These are phyloP conservation scores for Musca domestica DNA, from an alignment of 1,140 invertebrate genomes.

Conservation along the genomic window DNA sequence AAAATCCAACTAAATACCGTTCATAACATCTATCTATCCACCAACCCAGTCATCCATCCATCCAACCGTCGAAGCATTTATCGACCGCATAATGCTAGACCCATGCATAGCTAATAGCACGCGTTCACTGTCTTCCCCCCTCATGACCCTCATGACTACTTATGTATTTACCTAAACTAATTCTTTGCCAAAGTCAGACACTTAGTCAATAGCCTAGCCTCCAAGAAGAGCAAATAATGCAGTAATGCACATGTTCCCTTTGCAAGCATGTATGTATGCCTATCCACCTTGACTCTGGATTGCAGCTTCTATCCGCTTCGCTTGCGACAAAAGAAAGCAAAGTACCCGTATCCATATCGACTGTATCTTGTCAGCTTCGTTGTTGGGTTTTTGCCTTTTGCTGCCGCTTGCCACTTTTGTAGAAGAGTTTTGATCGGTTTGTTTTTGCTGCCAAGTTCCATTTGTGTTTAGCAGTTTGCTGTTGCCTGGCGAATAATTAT, in stretches of 20 bases:
- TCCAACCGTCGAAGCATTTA: neutral
- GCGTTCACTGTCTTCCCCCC: neutral
- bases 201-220: neutral
- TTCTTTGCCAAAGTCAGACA: neutral
- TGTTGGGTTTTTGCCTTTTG: neutral
- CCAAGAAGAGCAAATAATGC: no score
- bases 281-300: neutral
- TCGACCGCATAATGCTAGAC: neutral
- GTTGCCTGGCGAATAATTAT: slow-evolving; percentile 1
- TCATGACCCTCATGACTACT: no score
- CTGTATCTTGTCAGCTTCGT: neutral
- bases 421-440: neutral
- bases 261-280: neutral
- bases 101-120: slow-evolving; percentile 7
- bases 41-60: neutral
- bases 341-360: neutral
- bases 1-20: no score
- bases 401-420: neutral
- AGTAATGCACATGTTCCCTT: neutral
- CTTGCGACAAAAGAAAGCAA: neutral
- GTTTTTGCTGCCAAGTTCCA: neutral
- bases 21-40: no score
- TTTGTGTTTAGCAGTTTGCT: neutral
- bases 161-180: neutral
- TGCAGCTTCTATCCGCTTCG: neutral